Conservation (phyloP, 64 coral and sea anemone species). For the Montipora capricornis region DNA sequence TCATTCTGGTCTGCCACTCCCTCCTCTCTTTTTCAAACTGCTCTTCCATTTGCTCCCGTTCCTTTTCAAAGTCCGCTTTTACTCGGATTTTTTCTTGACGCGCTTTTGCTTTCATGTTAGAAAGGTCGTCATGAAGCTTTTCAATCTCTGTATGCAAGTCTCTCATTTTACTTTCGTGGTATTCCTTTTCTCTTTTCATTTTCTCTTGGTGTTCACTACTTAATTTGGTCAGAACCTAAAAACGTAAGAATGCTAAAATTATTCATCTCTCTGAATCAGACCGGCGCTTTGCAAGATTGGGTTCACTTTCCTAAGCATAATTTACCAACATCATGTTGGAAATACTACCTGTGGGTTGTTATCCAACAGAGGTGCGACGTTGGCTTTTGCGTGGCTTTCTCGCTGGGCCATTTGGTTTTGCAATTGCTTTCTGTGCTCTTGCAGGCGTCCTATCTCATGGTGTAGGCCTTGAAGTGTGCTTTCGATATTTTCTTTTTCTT, state of each 20-base stretch:
- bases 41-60: constrained; percentile 78
- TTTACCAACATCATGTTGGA: no score
- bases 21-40: constrained; percentile 72
- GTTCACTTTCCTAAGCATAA: no score
- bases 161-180: constrained; percentile 46
- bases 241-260: neutral
- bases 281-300: no score
- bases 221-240: constrained; percentile 41
- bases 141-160: constrained; percentile 67
- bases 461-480: constrained; percentile 71
- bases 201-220: constrained; percentile 81
- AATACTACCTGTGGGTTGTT: neutral
- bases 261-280: no score
- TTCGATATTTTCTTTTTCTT: constrained; percentile 90
- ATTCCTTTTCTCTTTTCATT: constrained; percentile 73
- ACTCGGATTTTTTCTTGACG: constrained; percentile 72
- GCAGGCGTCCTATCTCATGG: constrained; percentile 71
- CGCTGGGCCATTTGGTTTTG: constrained; percentile 71
- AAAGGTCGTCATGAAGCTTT: constrained; percentile 66
- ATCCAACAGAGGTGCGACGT: neutral
- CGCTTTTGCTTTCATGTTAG: constrained; percentile 60
- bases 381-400: neutral
- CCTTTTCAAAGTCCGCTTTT: constrained; percentile 74
- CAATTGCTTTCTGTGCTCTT: constrained; percentile 72
- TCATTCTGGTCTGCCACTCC: constrained; percentile 68